Evolutionary conservation across 2,797 vertebrate species (phyloP).

Genomic region (Notoglanidium macrostoma): DNA sequence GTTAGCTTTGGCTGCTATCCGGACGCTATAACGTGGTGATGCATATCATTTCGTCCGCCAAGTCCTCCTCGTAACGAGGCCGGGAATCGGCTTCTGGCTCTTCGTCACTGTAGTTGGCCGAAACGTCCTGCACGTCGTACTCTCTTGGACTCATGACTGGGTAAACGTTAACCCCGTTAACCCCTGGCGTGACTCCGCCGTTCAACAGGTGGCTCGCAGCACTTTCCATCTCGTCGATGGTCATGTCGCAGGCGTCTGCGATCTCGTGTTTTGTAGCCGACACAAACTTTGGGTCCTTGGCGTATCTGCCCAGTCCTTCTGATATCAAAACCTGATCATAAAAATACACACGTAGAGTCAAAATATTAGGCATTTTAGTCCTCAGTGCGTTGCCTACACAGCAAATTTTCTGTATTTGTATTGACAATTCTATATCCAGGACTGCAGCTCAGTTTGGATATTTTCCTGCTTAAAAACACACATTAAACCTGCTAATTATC

Average conservation of each 20-base stretch:
- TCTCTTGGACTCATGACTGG: constrained; percentile 81
- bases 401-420: background rate
- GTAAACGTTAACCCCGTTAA: constrained; percentile 84
- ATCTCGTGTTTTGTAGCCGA: constrained; percentile 97
- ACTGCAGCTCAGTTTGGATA: background rate
- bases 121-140: constrained; percentile 90
- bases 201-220: constrained; percentile 95
- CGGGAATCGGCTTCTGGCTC: constrained; percentile 83
- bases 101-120: constrained; percentile 92
- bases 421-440: background rate
- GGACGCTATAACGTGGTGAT: constrained; percentile 97
- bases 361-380: background rate
- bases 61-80: constrained; percentile 90
- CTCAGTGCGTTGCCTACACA: background rate
- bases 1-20: constrained; percentile 58
- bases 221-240: constrained; percentile 99
- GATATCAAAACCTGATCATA: constrained; percentile 93
- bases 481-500: background rate
- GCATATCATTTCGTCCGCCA: constrained; percentile 99
- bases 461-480: background rate
- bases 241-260: constrained; percentile 97
- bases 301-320: constrained; percentile 93
- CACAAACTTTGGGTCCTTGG: constrained; percentile 97
- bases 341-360: background rate
- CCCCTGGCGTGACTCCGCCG: constrained; percentile 78